phyloP scores from a whole-genome alignment of 2,113 vertebrate species.

The Pao palembangensis region DNA sequence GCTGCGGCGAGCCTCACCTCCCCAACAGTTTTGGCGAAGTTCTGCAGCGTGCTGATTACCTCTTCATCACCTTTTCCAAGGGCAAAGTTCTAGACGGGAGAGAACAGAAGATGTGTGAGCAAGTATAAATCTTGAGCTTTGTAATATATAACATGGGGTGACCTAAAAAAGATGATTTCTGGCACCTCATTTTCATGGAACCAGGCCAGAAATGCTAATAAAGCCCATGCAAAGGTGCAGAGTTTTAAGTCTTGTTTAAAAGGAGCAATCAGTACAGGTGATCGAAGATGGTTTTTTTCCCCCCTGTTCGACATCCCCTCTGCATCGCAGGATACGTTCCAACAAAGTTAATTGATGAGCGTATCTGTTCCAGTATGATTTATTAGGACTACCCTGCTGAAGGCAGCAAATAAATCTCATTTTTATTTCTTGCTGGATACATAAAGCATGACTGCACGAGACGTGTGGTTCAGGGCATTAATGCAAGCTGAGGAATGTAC shows the following conservation, averaged over 20 bases:
- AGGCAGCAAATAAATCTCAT: not conserved
- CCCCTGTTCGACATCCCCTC: not conserved
- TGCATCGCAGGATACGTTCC: not conserved
- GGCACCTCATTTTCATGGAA: constrained; percentile 19
- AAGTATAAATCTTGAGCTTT: not conserved
- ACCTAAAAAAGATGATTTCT: constrained; percentile 6
- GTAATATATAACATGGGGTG: constrained; percentile 5
- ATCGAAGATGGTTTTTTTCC: not conserved
- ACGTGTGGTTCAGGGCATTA: not conserved
- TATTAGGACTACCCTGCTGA: constrained; percentile 1
- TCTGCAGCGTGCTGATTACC: constrained; percentile 89
- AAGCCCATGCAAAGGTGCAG: constrained; percentile 2
- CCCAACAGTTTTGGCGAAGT: constrained; percentile 89
- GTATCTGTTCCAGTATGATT: not conserved
- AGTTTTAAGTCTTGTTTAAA: constrained; percentile 14
- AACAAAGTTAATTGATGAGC: not conserved
- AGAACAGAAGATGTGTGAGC: constrained; percentile 8
- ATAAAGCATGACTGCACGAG: not conserved
- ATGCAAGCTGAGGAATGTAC: no score
- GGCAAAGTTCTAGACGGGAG: constrained; percentile 87
- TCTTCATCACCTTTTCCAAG: constrained; percentile 97
- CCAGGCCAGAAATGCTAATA: constrained; percentile 23
- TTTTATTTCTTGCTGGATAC: not conserved
- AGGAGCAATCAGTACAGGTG: not conserved
- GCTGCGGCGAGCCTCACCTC: constrained; percentile 79